Base-by-base conservation (phyloP, 2,888 invertebrate genomes). In the Epirrhoe alternata region DNA sequence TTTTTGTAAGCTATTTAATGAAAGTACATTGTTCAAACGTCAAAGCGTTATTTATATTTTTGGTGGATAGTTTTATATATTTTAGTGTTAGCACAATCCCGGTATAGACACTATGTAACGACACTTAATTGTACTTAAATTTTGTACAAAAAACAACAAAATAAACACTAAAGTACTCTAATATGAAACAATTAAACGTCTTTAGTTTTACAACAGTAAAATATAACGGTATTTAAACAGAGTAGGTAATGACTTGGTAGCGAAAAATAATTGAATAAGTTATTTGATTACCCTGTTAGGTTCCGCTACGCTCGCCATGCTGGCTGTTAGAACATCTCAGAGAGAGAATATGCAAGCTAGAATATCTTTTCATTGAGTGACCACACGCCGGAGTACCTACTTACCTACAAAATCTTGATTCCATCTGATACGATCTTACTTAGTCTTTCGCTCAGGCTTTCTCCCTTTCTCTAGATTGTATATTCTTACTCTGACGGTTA, bases 281-380 rank as follows among this genome's bases (percentile, higher is more conserved):
- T 51, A 66, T 66, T 57, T 54, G 60, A 64, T 66, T 63, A 68
- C 66, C 50, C 49, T 54, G 53, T 55, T 55, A 68, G 61, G 68
- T 69, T 65, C 69, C 71, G 68, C 64, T 71, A 69, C 64, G 68
- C 55, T 65, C 58, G 64, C 64, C 51, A 61, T 58, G 17, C 17
- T 54, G 47, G 17, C 17, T 54, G 47, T 55, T 53, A 62, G 53
- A 3, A 16, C 12, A 33, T 31, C 12, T 50, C 54, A 55, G 50
- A 62, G 53, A 6, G 45, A 42, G 30, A 53, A 63, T 47, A 30
- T 58, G 6, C 42, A 51, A 55, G 51, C 33, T 51, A 51, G 45
- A 35, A 33, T 14, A 42, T n/a, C 6, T 6, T 31, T 12, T 10
- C 12, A 5, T 42, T 42, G 12, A 42, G 12, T 12, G 12, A 10